A percentile compares a stretch with the other conserved stretches of the same genome.
These are phyloP conservation scores for Atlantisia rogersi DNA, from an alignment of 2,113 vertebrate species.

Conservation along the genomic window DNA sequence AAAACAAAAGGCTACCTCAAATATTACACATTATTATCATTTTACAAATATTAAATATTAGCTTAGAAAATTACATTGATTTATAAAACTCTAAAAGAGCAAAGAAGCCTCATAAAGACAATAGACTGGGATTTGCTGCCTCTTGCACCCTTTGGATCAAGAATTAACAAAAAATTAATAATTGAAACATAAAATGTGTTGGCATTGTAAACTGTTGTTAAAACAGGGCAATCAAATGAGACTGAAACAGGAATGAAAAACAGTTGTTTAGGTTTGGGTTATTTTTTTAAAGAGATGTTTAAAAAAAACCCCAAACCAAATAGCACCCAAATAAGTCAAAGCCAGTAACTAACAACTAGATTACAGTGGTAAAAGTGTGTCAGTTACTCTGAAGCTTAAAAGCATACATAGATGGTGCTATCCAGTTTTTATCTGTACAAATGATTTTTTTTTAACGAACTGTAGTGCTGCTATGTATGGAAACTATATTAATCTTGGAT, in stretches of 20 bases:
- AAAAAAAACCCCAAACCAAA: neutral
- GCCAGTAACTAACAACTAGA: neutral
- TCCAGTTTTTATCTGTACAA: neutral
- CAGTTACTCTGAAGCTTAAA: neutral
- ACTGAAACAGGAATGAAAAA: neutral
- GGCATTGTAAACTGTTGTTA: neutral
- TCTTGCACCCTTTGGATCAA: neutral
- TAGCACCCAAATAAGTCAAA: neutral
- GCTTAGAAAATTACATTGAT: neutral
- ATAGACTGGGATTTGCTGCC: neutral
- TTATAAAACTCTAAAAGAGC: neutral
- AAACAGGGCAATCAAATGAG: neutral
- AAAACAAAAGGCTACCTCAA: slow-evolving; percentile 9
- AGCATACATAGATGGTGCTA: neutral
- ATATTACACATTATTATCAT: neutral
- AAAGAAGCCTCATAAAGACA: neutral
- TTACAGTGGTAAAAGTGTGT: neutral
- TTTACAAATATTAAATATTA: neutral
- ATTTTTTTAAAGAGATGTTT: neutral
- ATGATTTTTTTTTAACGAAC: neutral
- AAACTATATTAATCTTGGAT: neutral
- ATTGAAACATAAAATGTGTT: neutral
- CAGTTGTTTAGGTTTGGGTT: neutral
- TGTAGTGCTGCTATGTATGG: neutral
- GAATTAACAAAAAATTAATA: neutral